Evolutionary conservation across 2,113 vertebrate species (phyloP).

Genomic region (Cathartes aura): DNA sequence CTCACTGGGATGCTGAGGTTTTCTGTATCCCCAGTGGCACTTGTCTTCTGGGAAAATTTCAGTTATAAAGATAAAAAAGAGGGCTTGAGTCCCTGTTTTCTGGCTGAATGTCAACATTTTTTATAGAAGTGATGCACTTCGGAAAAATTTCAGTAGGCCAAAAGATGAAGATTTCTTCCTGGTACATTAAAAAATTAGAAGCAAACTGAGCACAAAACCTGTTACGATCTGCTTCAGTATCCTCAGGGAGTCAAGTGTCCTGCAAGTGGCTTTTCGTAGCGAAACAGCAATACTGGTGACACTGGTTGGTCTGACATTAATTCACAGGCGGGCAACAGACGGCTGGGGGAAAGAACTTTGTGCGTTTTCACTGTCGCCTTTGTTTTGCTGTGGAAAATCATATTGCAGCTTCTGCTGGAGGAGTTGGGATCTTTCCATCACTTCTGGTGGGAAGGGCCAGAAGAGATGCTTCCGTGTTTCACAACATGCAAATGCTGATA

Average conservation of each 20-base stretch:
- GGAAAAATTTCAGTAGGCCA: background rate
- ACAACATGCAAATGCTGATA: background rate
- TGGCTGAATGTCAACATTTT: background rate
- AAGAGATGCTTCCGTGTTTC: background rate
- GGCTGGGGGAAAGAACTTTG: background rate
- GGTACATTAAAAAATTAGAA: background rate
- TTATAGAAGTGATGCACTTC: background rate
- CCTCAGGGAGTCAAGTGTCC: background rate
- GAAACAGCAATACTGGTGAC: background rate
- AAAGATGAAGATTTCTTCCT: background rate
- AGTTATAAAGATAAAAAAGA: no score
- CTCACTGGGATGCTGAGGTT: background rate
- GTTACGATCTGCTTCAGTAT: background rate
- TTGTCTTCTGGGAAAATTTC: background rate
- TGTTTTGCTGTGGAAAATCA: background rate
- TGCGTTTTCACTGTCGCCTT: background rate
- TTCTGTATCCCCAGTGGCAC: background rate
- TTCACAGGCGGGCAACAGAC: background rate
- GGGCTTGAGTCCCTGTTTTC: background rate
- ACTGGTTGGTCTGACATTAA: background rate
- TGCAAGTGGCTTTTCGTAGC: background rate
- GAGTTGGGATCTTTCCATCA: background rate
- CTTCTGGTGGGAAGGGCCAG: background rate
- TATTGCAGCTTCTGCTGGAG: background rate
- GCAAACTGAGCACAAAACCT: background rate